Conservation (phyloP, 2,888 invertebrate genomes). For the Calephelis perditalis region DNA sequence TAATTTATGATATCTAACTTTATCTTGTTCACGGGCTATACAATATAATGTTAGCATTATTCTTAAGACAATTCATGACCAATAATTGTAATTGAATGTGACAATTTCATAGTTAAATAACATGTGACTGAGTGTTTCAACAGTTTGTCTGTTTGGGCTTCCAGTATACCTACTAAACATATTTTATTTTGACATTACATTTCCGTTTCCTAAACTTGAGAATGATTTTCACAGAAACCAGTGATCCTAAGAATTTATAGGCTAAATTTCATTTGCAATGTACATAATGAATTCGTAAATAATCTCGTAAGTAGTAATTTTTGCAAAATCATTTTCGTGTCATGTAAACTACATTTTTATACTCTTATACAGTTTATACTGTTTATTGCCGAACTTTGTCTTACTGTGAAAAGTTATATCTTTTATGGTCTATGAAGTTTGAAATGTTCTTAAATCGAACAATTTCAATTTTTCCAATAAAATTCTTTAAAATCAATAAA, state of each 20-base stretch:
- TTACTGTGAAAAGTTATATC: too few species aligned
- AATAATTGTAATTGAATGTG: conserved; percentile 73
- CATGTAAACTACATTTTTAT: conserved; percentile 15
- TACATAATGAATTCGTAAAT: conserved; percentile 54
- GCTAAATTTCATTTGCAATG: conserved; percentile 54
- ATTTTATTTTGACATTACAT: conserved; percentile 50
- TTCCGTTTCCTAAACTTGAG: conserved; percentile 21
- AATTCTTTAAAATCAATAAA: too few species aligned
- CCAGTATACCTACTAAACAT: conserved; percentile 60
- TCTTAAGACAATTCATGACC: conserved; percentile 71
- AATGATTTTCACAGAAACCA: conserved; percentile 38
- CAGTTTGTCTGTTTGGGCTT: conserved; percentile 75
- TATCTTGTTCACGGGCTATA: conserved; percentile 36
- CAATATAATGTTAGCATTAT: conserved; percentile 57
- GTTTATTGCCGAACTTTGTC: background rate
- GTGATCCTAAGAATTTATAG: conserved; percentile 47
- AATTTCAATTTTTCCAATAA: too few species aligned
- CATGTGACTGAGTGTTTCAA: conserved; percentile 70
- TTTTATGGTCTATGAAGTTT: too few species aligned
- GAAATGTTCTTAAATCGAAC: too few species aligned
- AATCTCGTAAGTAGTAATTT: conserved; percentile 55
- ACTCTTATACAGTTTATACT: background rate
- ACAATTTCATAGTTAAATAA: conserved; percentile 70
- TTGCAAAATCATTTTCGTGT: conserved; percentile 38
- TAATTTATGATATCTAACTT: too few species aligned